Evolutionary conservation across 2,797 vertebrate genomes (phyloP), one percentile per base, ranked within the genome.

Genomic region (Tympanoctomys barrerae): DNA sequence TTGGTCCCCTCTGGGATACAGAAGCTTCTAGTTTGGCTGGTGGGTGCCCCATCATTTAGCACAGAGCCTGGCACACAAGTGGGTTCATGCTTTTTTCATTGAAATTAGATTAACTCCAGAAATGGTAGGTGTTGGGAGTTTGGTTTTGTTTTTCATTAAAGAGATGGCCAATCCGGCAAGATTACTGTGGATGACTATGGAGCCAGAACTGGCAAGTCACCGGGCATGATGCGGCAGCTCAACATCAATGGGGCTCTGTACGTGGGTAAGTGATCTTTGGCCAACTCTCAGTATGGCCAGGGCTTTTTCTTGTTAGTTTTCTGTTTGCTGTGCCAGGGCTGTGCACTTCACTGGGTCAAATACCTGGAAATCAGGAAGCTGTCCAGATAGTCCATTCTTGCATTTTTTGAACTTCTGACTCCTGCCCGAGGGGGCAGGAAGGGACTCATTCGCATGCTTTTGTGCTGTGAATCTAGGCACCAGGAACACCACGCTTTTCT

Each of bases 161-260:
- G 99, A 94, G 99, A 99, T 31, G 99, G 99, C 1, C 99, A 99
- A 26, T 99, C 99, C 21, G 99, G 99, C 46, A 99, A 99, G 97
- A 98, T 99, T 89, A 99, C 99, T 0, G 99, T 99, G 84, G 99
- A 99, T 0, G 99, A 99, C 98, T 99, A 99, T 0, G 99, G 99
- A 91, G 99, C 99, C 90, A 99, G 99, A 97, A 99, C 99, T 0
- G 99, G 99, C 79, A 98, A 99, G 96, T 99, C 99, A 0, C 99
- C 99, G 0, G 99, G 99, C 64, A 99, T 98, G 98, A 99, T 99
- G 99, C 99, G 99, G 78, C 99, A 99, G 84, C 98, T 99, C 75
- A 99, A 99, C 93, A 99, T 99, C 97, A 99, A 99, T 0, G 99
- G 99, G 11, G 98, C 99, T 49, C 98, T 99, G 70, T 99, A 99